Evolutionary conservation across 1,140 invertebrate species (phyloP).

Genomic region (Papilio aristodemus): DNA sequence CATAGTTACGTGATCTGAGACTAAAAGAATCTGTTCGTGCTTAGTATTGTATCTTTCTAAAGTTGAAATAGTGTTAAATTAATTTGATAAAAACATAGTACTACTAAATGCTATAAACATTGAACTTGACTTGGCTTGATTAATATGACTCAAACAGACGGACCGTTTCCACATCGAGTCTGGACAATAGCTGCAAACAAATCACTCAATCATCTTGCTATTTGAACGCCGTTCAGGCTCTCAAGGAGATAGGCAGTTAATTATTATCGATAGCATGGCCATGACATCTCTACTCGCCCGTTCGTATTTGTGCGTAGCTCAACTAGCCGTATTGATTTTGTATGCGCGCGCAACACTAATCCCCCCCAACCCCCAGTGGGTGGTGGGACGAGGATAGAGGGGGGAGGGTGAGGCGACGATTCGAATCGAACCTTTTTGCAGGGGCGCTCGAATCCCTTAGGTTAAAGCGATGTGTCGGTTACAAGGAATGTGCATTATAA

Average conservation of each 20-base stretch:
- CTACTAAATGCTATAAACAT: background rate
- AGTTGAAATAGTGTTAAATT: no score
- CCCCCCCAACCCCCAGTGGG: conserved; percentile 42
- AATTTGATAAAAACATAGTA: no score
- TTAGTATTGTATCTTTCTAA: no score
- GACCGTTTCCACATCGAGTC: background rate
- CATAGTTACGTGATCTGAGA: no score
- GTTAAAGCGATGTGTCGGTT: conserved; percentile 64
- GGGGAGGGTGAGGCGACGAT: conserved; percentile 65
- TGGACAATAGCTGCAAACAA: conserved; percentile 25
- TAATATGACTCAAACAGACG: background rate
- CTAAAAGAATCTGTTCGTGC: no score
- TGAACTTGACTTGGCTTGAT: background rate
- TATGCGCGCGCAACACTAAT: conserved; percentile 69
- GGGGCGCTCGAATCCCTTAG: conserved; percentile 66
- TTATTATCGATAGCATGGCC: conserved; percentile 64
- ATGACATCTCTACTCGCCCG: conserved; percentile 60
- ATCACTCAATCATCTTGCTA: conserved; percentile 28
- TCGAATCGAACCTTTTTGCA: conserved; percentile 75
- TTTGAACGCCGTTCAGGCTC: conserved; percentile 24
- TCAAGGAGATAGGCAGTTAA: conserved; percentile 41
- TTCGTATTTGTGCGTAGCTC: conserved; percentile 69
- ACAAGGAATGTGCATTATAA: conserved; percentile 42
- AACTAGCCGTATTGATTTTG: conserved; percentile 73
- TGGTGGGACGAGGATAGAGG: conserved; percentile 49